Evolutionary conservation across 2,797 vertebrate genomes (phyloP).

Genomic region (Sitta carolinensis): DNA sequence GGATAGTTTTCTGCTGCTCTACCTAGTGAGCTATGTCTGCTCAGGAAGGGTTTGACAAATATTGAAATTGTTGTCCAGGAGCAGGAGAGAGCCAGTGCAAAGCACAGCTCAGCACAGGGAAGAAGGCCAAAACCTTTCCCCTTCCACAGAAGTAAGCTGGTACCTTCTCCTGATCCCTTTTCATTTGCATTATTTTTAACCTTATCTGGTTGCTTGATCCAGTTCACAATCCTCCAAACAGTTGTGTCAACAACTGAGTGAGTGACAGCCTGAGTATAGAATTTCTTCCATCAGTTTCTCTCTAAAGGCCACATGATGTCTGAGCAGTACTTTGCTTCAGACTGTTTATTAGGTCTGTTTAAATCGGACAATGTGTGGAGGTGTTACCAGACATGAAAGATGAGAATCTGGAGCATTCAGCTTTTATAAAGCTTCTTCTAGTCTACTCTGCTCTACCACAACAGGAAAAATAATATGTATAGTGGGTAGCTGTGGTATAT

Average conservation of each 20-base stretch:
- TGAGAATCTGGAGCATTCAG: neutral
- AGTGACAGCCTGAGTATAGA: constrained; percentile 12
- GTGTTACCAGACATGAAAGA: neutral
- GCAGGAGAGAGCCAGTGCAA: neutral
- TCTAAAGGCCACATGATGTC: neutral
- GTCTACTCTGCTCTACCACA: neutral
- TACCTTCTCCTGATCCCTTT: neutral
- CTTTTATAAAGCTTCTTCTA: neutral
- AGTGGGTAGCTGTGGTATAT: neutral
- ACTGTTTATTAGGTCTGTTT: neutral
- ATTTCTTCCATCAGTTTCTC: constrained; percentile 11
- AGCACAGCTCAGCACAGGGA: neutral
- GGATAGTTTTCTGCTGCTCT: neutral
- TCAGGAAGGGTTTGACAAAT: neutral
- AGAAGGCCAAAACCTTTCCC: neutral
- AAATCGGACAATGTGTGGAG: neutral
- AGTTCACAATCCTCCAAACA: constrained; percentile 17
- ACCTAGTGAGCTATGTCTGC: neutral
- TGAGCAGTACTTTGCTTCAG: neutral
- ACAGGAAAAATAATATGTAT: neutral
- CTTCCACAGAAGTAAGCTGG: neutral
- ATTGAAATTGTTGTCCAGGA: neutral
- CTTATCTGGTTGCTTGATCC: constrained; percentile 16
- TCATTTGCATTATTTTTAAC: constrained; percentile 40
- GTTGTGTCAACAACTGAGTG: constrained; percentile 41